Conservation (phyloP, 92 coral and sea anemone genomes). For the Virgularia gustaviana region DNA sequence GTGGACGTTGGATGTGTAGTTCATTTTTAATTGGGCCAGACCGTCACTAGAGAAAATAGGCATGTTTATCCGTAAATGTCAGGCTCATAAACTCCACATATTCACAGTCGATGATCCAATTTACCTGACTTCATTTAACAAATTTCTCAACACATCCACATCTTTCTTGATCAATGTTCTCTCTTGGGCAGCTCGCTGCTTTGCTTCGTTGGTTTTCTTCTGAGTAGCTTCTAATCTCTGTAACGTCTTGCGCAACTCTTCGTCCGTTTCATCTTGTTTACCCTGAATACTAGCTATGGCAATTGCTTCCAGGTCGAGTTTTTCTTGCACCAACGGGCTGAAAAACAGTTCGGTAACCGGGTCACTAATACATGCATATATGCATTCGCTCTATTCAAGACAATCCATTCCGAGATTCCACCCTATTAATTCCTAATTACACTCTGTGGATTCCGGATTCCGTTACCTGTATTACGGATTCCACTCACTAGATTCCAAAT, state of each 20-base stretch:
- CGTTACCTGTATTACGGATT: no score
- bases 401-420: no score
- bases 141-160: slow-evolving; percentile 83
- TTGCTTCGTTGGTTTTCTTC: slow-evolving; percentile 85
- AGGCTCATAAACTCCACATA: neutral
- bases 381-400: no score
- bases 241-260: slow-evolving; percentile 68
- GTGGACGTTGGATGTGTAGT: slow-evolving; percentile 91
- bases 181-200: slow-evolving; percentile 81
- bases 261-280: slow-evolving; percentile 96
- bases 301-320: slow-evolving; percentile 88
- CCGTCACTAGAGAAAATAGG: slow-evolving; percentile 65
- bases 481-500: no score
- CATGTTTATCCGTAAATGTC: neutral
- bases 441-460: no score
- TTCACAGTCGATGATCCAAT: neutral
- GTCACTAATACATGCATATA: no score
- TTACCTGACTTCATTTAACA: slow-evolving; percentile 89
- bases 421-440: no score
- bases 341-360: no score
- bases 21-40: slow-evolving; percentile 89
- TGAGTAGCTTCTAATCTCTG: slow-evolving; percentile 85
- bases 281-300: slow-evolving; percentile 95
- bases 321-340: slow-evolving; percentile 96
- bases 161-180: slow-evolving; percentile 80